Evolutionary conservation across 1,140 invertebrate species (phyloP), one percentile per base, ranked within the genome.

Genomic region (Sinonovacula constricta): DNA sequence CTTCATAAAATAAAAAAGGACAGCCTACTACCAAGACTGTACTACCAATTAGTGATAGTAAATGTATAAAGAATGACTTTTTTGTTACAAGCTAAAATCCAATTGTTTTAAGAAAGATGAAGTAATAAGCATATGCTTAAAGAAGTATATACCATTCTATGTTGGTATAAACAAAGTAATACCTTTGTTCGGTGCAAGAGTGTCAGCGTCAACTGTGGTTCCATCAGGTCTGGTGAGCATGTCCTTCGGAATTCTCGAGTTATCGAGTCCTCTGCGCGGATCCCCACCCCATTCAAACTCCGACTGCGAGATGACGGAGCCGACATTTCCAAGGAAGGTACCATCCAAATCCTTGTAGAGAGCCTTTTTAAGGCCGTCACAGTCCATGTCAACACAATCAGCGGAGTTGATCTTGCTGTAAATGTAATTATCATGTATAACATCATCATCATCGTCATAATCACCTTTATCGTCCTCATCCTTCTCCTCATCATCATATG

Each of bases 361-460:
- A 14, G 65, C 66, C 65, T 91, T 91, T 72, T 90, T 89, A 33
- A 85, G 59, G 2, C 67, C 90, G 79, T 91, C 90, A 83, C 90
- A 91, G 57, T 88, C 88, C 90, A 91, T 91, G 68, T 91, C 90
- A 1, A 89, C 86, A 77, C 88, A 89, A 53, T 89, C 88, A 2
- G 88, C 71, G 3, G 87, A 80, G 70, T 90, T 89, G 56, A 89
- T 84, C 65, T 83, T 84, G 0, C 88, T 90, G 79, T 45, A 77
- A 45, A 45, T n/a, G n/a, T n/a, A n/a, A n/a, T n/a, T n/a, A n/a
- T n/a, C n/a, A n/a, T n/a, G n/a, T n/a, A n/a, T n/a, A n/a, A n/a
- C n/a, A n/a, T n/a, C n/a, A n/a, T n/a, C n/a, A n/a, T n/a, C n/a
- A n/a, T n/a, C n/a, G n/a, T n/a, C n/a, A n/a, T n/a, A n/a, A n/a